Evolutionary conservation across 1,140 invertebrate species (phyloP), one percentile per base, ranked within the genome.

Genomic region (Araneus ventricosus): DNA sequence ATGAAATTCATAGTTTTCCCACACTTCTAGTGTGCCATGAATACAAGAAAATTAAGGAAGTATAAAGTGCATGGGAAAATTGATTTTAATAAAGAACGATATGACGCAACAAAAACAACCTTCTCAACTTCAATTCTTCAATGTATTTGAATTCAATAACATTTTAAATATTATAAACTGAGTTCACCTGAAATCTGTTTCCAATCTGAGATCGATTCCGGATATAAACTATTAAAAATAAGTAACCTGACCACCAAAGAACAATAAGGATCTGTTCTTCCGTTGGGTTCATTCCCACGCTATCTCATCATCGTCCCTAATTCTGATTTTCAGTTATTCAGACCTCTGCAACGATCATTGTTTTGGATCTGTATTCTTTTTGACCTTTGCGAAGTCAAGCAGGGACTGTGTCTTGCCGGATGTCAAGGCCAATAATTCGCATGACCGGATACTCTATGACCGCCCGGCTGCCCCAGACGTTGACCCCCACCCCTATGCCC

Each of bases 391-490:
- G 67, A 34, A 22, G 30, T 75, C 30, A 75, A 75, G 30, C 17
- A 34, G 17, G 0, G 67, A 34, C 20, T 2, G 4, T 34, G 67
- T 30, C 59, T 52, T n/a, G 70, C 39, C 80, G 37, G 37, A 84
- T 84, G 80, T 84, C 80, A 84, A 52, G 80, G 80, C 80, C 80
- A 84, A 84, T 84, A 27, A 84, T 84, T 39, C 39, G 80, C 80
- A 84, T 84, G 80, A 27, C 39, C 41, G 39, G 80, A 52, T 52
- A 39, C 80, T 52, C 39, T 52, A 0, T 84, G 70, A 79, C 27
- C n/a, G 70, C n/a, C 27, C n/a, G 70, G 70, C 30, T 37, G 45
- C 39, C 45, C 39, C 80, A 84, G 80, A 41, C 80, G 39, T 84
- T 84, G 80, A 84, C 80, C 80, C 80, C 70, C 70, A n/a, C 39